phyloP scores from a whole-genome alignment of 2,113 vertebrate genomes.

The Desmodus rotundus region DNA sequence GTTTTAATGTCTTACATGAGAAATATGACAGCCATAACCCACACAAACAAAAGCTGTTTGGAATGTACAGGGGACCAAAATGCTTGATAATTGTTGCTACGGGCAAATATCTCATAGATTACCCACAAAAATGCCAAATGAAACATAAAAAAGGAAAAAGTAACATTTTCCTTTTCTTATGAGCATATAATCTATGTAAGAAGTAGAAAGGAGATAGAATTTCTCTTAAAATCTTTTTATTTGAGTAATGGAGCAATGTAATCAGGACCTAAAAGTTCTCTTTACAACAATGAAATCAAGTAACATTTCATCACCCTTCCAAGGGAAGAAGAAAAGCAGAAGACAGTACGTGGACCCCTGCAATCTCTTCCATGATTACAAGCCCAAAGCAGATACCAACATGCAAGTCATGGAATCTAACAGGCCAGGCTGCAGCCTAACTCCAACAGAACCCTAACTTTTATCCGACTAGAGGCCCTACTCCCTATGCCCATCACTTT shows the following conservation, averaged over 20 bases:
- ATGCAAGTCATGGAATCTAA: not conserved
- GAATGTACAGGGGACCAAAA: not conserved
- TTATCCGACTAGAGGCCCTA: not conserved
- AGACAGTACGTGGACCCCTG: not conserved
- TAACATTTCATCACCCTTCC: not conserved
- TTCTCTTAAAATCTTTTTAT: not conserved
- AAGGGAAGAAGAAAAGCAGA: not conserved
- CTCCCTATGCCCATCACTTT: not conserved
- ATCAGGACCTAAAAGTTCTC: not conserved
- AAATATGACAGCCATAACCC: not conserved
- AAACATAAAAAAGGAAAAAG: constrained; percentile 19
- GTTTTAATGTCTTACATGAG: not conserved
- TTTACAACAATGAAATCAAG: not conserved
- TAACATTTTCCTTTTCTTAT: not conserved
- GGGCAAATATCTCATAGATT: constrained; percentile 1
- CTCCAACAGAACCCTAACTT: not conserved
- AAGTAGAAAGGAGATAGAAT: not conserved
- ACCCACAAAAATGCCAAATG: not conserved
- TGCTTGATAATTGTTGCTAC: not conserved
- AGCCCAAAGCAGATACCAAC: not conserved
- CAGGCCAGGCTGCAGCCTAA: not conserved
- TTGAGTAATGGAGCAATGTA: not conserved
- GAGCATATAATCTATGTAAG: not conserved
- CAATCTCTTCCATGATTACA: not conserved
- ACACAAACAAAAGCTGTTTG: constrained; percentile 1